phyloP scores from a whole-genome alignment of 2,888 invertebrate genomes.

The Lasius fuliginosus region DNA sequence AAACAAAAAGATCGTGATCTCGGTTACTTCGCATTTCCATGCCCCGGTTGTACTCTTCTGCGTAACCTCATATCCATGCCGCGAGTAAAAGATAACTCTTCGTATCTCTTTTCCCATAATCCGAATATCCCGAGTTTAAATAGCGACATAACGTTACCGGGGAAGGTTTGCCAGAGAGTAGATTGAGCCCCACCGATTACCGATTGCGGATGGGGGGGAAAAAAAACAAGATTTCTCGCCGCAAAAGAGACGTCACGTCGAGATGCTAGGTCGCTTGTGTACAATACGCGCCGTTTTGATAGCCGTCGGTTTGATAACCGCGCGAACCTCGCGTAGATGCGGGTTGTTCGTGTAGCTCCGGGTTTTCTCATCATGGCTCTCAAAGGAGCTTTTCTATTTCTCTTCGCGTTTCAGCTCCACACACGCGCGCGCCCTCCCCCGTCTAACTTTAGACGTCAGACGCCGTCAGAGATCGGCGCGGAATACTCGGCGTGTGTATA shows the following conservation, averaged over 20 bases:
- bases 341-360: slow-evolving; percentile 19
- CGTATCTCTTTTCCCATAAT: slow-evolving; percentile 19
- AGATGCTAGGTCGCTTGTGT: background rate
- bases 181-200: slow-evolving; percentile 9
- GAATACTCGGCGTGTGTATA: background rate
- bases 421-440: background rate
- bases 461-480: background rate
- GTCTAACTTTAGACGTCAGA: slow-evolving; percentile 18
- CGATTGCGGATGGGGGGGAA: background rate
- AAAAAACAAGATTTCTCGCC: background rate
- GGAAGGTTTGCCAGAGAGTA: background rate
- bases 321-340: slow-evolving; percentile 17
- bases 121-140: slow-evolving; percentile 15
- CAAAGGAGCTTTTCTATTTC: slow-evolving; percentile 51
- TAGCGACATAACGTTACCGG: background rate
- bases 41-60: background rate
- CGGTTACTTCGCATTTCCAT: slow-evolving; percentile 26
- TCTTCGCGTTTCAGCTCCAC: background rate
- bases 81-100: background rate
- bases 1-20: slow-evolving; percentile 40
- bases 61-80: background rate
- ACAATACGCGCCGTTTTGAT: slow-evolving; percentile 28
- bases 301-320: slow-evolving; percentile 31
- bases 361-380: slow-evolving; percentile 48
- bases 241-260: background rate